phyloP scores from a whole-genome alignment of 1,140 invertebrate species.

The Sweltsa coloradensis region DNA sequence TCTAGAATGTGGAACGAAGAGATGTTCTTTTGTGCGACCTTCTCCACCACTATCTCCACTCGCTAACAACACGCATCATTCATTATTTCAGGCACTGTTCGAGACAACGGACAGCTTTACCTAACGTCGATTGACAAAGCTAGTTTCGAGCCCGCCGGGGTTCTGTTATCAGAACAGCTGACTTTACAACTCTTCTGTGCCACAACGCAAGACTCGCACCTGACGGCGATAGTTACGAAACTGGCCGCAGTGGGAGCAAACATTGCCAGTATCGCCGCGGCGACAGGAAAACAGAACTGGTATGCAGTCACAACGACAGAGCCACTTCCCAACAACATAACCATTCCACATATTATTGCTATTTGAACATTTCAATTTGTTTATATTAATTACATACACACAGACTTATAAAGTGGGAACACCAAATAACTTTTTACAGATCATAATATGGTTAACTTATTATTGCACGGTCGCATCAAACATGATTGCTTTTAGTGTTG shows the following conservation, averaged over 20 bases:
- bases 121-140: constrained; percentile 30
- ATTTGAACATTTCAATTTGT: no score
- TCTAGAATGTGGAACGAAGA: constrained; percentile 3
- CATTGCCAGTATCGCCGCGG: constrained; percentile 2
- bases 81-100: constrained; percentile 22
- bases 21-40: constrained; percentile 2
- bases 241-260: not conserved
- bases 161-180: constrained; percentile 18
- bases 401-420: no score
- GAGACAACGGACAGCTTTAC: constrained; percentile 22
- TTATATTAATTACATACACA: no score
- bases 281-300: constrained; percentile 8
- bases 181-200: constrained; percentile 5
- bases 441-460: no score
- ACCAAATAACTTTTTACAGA: no score
- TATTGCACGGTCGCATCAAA: no score
- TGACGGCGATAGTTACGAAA: not conserved
- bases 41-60: constrained; percentile 6
- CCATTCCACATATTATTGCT: constrained; percentile 5
- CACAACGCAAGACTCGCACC: not conserved
- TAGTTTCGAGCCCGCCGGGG: constrained; percentile 23
- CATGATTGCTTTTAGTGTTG: no score
- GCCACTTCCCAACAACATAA: not conserved
- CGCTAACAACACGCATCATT: constrained; percentile 6
- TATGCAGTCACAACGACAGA: constrained; percentile 3